A percentile compares a stretch with the other conserved stretches of the same genome.
These are phyloP conservation scores for Therioaphis trifolii DNA, from an alignment of 2,888 invertebrate species.

Conservation along the genomic window DNA sequence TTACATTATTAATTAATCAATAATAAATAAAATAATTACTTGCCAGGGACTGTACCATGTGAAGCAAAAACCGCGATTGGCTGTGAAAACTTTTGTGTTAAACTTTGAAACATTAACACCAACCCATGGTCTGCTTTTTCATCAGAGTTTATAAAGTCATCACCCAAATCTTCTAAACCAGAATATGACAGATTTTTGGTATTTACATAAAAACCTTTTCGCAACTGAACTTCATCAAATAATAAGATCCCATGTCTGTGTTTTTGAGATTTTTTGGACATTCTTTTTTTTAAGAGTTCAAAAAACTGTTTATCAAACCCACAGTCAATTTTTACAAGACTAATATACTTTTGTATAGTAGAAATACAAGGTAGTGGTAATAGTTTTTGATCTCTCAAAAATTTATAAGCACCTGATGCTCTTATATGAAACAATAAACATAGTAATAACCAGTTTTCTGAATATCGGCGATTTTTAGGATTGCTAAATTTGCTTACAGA, in stretches of 20 bases:
- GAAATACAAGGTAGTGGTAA: slow-evolving; percentile 1
- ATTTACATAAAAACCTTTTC: slow-evolving; percentile 15
- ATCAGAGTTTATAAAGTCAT: background rate
- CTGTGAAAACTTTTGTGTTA: no score
- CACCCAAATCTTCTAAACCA: slow-evolving; percentile 1
- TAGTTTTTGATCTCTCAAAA: background rate
- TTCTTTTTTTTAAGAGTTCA: slow-evolving; percentile 9
- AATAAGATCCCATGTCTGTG: background rate
- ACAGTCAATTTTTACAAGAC: slow-evolving; percentile 1
- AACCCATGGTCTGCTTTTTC: slow-evolving; percentile 18
- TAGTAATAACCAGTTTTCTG: slow-evolving; percentile 9
- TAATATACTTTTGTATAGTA: background rate
- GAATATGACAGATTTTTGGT: slow-evolving; percentile 9
- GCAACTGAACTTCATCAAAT: slow-evolving; percentile 18
- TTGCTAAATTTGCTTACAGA: background rate
- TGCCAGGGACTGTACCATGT: no score
- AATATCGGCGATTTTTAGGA: background rate
- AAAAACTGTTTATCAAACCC: slow-evolving; percentile 23
- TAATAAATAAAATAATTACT: no score
- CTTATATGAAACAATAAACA: background rate
- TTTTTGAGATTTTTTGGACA: background rate
- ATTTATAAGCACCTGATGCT: background rate
- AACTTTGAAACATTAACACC: no score
- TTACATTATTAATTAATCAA: no score
- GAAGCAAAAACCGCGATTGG: no score